phyloP scores from a whole-genome alignment of 2,888 invertebrate genomes.

The Dromius quadrimaculatus region DNA sequence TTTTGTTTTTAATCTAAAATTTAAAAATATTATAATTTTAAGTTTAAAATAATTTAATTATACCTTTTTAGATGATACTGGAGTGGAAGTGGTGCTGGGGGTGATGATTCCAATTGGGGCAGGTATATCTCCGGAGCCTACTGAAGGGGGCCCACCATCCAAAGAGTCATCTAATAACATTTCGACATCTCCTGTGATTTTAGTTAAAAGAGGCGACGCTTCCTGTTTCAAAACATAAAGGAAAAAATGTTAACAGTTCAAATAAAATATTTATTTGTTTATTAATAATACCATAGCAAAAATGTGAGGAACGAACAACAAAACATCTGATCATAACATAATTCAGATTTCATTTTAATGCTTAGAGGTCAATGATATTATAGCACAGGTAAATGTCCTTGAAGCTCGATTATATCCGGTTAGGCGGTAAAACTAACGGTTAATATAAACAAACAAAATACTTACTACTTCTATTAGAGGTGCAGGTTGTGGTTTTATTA shows the following conservation, averaged over 20 bases:
- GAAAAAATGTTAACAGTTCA: slow-evolving; percentile 59
- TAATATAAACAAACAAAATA: slow-evolving; percentile 19
- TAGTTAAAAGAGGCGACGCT: slow-evolving; percentile 72
- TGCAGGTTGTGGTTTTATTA: slow-evolving; percentile 58
- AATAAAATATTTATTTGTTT: slow-evolving; percentile 35
- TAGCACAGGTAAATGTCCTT: slow-evolving; percentile 26
- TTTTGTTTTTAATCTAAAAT: slow-evolving; percentile 71
- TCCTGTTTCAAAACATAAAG: slow-evolving; percentile 61
- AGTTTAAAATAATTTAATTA: not conserved
- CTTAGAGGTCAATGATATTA: slow-evolving; percentile 18
- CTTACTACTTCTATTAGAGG: slow-evolving; percentile 61
- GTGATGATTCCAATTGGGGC: slow-evolving; percentile 66
- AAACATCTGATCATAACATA: slow-evolving; percentile 31
- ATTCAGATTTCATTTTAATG: slow-evolving; percentile 29
- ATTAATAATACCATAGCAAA: slow-evolving; percentile 3
- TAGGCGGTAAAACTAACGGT: not conserved
- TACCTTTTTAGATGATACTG: slow-evolving; percentile 67
- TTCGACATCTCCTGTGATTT: slow-evolving; percentile 73
- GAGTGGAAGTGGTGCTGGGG: slow-evolving; percentile 61
- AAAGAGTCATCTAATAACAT: slow-evolving; percentile 83
- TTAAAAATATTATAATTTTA: not conserved
- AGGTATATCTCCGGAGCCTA: slow-evolving; percentile 83
- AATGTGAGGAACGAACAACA: not conserved
- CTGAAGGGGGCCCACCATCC: slow-evolving; percentile 83
- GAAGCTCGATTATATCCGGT: slow-evolving; percentile 15